Percentiles rank a stretch among this genome's conserved stretches.
phyloP scores from a whole-genome alignment of 1,140 invertebrate species.

The Eurosta solidaginis region DNA sequence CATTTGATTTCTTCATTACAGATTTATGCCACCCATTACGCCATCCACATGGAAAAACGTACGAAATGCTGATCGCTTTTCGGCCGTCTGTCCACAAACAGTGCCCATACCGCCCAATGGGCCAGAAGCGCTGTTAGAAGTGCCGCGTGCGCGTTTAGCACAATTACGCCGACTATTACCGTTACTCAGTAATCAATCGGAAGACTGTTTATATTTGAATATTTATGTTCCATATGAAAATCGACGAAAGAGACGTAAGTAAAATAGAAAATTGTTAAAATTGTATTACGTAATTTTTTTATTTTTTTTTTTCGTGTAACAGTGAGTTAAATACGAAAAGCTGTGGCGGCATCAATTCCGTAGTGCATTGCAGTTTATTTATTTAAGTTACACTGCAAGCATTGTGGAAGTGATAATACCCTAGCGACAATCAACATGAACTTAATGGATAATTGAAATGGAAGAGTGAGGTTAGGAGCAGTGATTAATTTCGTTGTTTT shows the following conservation, averaged over 20 bases:
- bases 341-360: slow-evolving; percentile 79
- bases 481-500: too few species aligned
- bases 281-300: not conserved
- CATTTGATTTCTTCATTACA: slow-evolving; percentile 45
- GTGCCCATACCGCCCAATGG: slow-evolving; percentile 72
- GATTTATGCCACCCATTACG: slow-evolving; percentile 93
- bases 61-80: slow-evolving; percentile 78
- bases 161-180: slow-evolving; percentile 82
- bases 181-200: slow-evolving; percentile 85
- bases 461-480: too few species aligned
- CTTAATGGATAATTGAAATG: not conserved
- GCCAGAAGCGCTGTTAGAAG: slow-evolving; percentile 73
- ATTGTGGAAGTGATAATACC: slow-evolving; percentile 82
- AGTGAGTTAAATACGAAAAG: not conserved
- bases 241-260: slow-evolving; percentile 55
- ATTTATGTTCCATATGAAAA: slow-evolving; percentile 80
- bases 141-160: slow-evolving; percentile 78
- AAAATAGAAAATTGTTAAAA: not conserved
- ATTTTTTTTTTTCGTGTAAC: not conserved
- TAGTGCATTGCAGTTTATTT: slow-evolving; percentile 89
- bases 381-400: slow-evolving; percentile 79
- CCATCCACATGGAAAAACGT: slow-evolving; percentile 84
- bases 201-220: slow-evolving; percentile 97
- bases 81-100: slow-evolving; percentile 88
- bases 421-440: not conserved